Conservation (phyloP, 2,888 invertebrate species). For the Tethea ocularis region DNA sequence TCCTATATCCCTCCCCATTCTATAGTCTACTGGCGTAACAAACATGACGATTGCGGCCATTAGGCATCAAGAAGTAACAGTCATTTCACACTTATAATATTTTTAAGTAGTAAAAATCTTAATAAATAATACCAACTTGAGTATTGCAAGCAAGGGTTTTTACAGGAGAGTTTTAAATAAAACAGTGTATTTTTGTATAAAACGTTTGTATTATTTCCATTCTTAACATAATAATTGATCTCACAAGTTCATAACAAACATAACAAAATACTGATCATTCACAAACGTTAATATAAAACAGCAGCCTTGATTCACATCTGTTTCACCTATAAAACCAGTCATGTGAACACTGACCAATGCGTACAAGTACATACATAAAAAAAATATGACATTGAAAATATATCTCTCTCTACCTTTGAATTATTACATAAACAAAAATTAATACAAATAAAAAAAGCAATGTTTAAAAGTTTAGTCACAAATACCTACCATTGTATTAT, state of each 20-base stretch:
- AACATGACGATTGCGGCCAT: too few species aligned
- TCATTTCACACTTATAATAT: too few species aligned
- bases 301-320: constrained; percentile 70
- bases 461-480: constrained; percentile 22
- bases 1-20: too few species aligned
- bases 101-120: too few species aligned
- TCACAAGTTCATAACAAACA: constrained; percentile 46
- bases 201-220: constrained; percentile 53
- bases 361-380: constrained; percentile 27
- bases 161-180: constrained; percentile 24
- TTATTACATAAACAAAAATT: background rate
- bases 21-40: too few species aligned
- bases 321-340: constrained; percentile 82
- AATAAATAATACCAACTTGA: too few species aligned
- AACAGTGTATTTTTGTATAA: constrained; percentile 36
- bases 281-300: constrained; percentile 38
- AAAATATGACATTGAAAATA: background rate
- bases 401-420: background rate
- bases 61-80: too few species aligned
- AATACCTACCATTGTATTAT: constrained; percentile 36
- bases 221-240: constrained; percentile 44
- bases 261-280: constrained; percentile 70
- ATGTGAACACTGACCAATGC: constrained; percentile 54
- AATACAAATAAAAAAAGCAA: background rate
- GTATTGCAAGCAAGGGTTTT: too few species aligned